Base-by-base conservation (phyloP, 64 coral and sea anemone genomes). In the Exaiptasia diaphana region DNA sequence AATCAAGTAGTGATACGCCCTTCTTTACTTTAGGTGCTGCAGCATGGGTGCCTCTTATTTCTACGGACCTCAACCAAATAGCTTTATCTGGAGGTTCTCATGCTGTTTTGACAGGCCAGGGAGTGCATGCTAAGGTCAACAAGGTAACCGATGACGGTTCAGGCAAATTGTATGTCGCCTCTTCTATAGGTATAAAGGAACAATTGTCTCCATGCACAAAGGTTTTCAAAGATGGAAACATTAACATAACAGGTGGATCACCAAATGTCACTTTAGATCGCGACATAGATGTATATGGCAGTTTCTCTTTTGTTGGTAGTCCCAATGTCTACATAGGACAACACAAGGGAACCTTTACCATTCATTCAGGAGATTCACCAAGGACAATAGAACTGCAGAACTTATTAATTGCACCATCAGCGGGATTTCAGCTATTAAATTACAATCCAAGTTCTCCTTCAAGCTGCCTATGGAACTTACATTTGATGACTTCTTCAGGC, bases 81-180 rank as follows among this genome's bases (percentile, higher is more conserved):
- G 38, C 90, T 21, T 18, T 91, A 18, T 71, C 61, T 15, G 71
- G 88, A 45, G 88, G 88, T 17, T 57, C 93, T 36, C 93, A 90
- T 35, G 69, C 91, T 23, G 49, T 97, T 0, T 26, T 97, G 58
- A 75, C 50, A 21, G 82, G 88, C 24, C 41, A 53, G 13, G 62
- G 39, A 32, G 20, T 25, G 23, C 0, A 6, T 46, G 53, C 41
- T 45, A 59, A 38, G 4, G 88, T 87, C 71, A 63, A 53, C 25
- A 82, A 8, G 49, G 67, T 97, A 10, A 87, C 83, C 3, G 88
- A 82, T 63, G 93, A 97, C 25, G 84, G 85, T 36, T 83, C 82
- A 2, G 72, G 83, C 17, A 75, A 80, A 6, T 12, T 97, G 1
- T 97, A 87, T 23, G 39, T 97, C 27, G 63, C 85, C 12, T 78